phyloP scores from a whole-genome alignment of 2,113 vertebrate species.

The Varanus komodoensis region DNA sequence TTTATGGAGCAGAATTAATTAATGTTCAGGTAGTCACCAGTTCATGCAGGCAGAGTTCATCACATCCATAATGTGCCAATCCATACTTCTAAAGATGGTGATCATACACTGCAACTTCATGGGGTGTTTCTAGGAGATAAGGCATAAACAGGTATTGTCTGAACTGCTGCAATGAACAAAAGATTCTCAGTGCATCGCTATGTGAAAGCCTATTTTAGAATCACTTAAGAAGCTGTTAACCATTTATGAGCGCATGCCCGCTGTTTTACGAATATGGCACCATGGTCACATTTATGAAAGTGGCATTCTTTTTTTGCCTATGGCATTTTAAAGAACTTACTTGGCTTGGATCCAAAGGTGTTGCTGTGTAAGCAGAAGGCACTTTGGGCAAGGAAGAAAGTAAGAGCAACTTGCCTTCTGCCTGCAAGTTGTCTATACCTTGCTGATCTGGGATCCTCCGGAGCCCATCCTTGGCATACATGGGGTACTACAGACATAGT shows the following conservation, averaged over 20 bases:
- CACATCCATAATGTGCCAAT: not conserved
- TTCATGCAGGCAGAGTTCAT: conserved; percentile 32
- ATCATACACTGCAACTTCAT: conserved; percentile 14
- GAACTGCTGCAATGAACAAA: conserved; percentile 43
- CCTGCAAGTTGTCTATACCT: not conserved
- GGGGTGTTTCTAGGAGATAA: conserved; percentile 30
- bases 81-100: not conserved
- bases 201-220: conserved; percentile 78
- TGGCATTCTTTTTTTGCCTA: conserved; percentile 71
- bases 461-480: too few species aligned
- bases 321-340: conserved; percentile 68
- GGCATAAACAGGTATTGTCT: conserved; percentile 65
- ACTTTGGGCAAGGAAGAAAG: not conserved
- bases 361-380: conserved; percentile 14
- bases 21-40: conserved; percentile 14
- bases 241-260: conserved; percentile 77
- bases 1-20: conserved; percentile 42
- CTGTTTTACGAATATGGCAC: conserved; percentile 77
- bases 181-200: conserved; percentile 62
- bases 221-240: conserved; percentile 77
- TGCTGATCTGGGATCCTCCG: not conserved
- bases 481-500: not conserved
- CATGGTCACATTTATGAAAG: conserved; percentile 70
- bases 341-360: conserved; percentile 34
- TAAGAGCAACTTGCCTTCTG: conserved; percentile 12